Base-by-base conservation (phyloP, 2,888 invertebrate species). In the Parnassius glacialis region DNA sequence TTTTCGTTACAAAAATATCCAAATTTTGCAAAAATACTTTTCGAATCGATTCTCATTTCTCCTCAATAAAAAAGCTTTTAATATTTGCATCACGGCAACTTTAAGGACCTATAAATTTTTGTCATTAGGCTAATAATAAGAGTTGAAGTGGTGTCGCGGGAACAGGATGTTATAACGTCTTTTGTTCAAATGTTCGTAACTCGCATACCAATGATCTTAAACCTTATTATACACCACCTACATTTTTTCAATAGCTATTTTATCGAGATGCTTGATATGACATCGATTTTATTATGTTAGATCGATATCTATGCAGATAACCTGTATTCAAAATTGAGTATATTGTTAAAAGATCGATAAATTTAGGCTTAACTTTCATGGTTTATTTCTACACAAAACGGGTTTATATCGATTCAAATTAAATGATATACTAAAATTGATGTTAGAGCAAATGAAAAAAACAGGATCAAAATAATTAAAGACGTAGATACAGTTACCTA, bases 71-170 rank as follows among this genome's bases (percentile, higher is more conserved):
- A 63, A 61, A 52, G 52, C 59, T 58, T 78, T 87, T 85, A 86
- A 83, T 83, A 88, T 88, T 89, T 86, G 84, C 87, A 84, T 78
- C 87, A 87, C 88, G 86, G 75, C 80, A 76, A 85, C 85, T 90
- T 87, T 89, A 88, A 88, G 87, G 76, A 84, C 83, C 84, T 80
- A 90, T 91, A 91, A 90, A 90, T 90, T 88, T 88, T 85, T 79
- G 84, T 90, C 90, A 90, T 90, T 90, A 90, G 84, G 83, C 83
- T 85, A 89, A 89, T 89, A 90, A 90, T 87, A 90, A 87, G 83
- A 87, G 79, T 74, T 79, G 75, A 69, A 76, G 79, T 80, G 80
- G 77, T 84, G 86, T 85, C 84, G 84, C 75, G 79, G 80, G 81
- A 83, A 85, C 90, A 90, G 90, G 90, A 91, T 90, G 89, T 81